A percentile compares a stretch with the other conserved stretches of the same genome.
Conservation (phyloP, 2,888 invertebrate genomes). For the Odontocolon sp. region DNA sequence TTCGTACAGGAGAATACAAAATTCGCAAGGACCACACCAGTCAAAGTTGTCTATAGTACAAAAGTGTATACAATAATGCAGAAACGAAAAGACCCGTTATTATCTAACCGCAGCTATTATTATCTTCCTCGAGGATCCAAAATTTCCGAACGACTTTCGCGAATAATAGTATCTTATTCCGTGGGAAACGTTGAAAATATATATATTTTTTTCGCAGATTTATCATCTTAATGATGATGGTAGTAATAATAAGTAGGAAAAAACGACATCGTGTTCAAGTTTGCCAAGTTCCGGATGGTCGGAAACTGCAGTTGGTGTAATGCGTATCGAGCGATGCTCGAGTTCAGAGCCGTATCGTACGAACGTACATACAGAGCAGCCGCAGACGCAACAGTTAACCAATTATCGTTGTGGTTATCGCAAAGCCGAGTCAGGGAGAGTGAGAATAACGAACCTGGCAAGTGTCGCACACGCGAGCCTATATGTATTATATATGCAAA, state of each 20-base stretch:
- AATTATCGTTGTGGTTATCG: constrained; percentile 51
- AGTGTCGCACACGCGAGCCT: constrained; percentile 35
- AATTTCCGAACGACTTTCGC: not conserved
- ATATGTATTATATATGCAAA: constrained; percentile 29
- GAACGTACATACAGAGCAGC: constrained; percentile 21
- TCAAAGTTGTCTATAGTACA: constrained; percentile 5
- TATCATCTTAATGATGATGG: too few species aligned
- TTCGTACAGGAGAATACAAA: constrained; percentile 41
- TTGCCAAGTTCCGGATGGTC: constrained; percentile 6
- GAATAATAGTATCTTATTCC: constrained; percentile 6
- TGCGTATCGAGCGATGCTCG: constrained; percentile 30
- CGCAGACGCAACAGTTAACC: constrained; percentile 53
- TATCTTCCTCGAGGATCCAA: not conserved
- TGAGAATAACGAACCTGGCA: not conserved
- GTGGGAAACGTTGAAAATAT: too few species aligned
- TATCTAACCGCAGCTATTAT: constrained; percentile 58
- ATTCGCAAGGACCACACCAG: constrained; percentile 4
- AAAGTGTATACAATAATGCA: constrained; percentile 49
- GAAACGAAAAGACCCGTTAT: constrained; percentile 47
- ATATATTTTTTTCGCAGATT: too few species aligned
- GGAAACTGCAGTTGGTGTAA: constrained; percentile 38
- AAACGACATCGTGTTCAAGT: not conserved
- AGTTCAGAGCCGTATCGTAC: too few species aligned
- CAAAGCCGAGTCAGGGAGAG: constrained; percentile 7
- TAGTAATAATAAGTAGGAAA: too few species aligned